Percentiles rank a stretch among this genome's conserved stretches.
phyloP scores from a whole-genome alignment of 2,888 invertebrate genomes.

The Cephonodes hylas region DNA sequence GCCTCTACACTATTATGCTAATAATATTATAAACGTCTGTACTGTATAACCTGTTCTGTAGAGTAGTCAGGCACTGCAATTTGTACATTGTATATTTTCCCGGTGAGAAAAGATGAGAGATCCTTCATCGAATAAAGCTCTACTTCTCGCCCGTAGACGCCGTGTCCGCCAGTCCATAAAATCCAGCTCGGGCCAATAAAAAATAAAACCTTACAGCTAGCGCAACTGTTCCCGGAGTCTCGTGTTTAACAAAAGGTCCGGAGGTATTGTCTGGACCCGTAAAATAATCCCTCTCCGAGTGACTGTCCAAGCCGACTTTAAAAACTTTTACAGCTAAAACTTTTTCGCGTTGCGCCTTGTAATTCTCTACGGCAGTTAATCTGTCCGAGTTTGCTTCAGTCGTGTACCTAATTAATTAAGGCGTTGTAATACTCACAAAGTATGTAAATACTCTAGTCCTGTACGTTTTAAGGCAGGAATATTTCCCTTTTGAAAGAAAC shows the following conservation, averaged over 20 bases:
- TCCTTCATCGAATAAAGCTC: background rate
- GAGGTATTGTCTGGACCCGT: background rate
- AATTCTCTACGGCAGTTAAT: conserved; percentile 15
- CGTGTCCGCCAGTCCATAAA: background rate
- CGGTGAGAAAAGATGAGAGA: background rate
- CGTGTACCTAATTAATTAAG: conserved; percentile 11
- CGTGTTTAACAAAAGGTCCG: background rate
- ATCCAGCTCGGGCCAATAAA: background rate
- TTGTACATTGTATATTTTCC: no score
- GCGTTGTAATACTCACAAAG: background rate
- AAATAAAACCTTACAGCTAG: background rate
- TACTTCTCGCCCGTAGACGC: background rate
- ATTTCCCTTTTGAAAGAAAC: background rate
- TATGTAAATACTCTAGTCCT: no score
- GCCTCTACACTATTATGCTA: no score
- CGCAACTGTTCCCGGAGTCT: background rate
- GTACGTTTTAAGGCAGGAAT: background rate
- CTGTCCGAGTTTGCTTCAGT: conserved; percentile 4
- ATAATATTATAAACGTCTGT: no score
- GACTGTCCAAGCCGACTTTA: background rate
- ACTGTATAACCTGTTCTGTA: no score
- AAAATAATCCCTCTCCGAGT: background rate
- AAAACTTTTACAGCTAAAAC: conserved; percentile 6
- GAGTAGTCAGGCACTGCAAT: background rate
- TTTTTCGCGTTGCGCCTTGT: conserved; percentile 7